A percentile compares a stretch with the other conserved stretches of the same genome.
These are phyloP conservation scores for Chionoecetes opilio DNA, from an alignment of 1,140 invertebrate genomes.

Conservation along the genomic window DNA sequence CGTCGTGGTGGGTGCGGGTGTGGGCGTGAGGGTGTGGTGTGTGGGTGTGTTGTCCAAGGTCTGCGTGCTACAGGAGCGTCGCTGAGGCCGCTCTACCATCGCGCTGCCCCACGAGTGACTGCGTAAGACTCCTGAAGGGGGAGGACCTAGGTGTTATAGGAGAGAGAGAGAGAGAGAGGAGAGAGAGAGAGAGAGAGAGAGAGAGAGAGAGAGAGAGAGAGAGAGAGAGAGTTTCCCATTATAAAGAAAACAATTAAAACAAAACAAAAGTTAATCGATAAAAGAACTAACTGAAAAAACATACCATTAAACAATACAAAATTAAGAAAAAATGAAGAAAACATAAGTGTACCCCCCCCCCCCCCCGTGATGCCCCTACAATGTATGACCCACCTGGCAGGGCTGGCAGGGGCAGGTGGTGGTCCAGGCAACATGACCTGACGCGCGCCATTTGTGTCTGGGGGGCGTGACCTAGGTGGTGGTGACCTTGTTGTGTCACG, in stretches of 20 bases:
- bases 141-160: background rate
- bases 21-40: too few relatives aligned
- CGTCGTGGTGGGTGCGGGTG: too few relatives aligned
- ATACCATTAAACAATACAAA: too few relatives aligned
- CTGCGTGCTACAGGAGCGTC: background rate
- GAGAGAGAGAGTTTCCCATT: too few relatives aligned
- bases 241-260: too few relatives aligned
- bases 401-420: background rate
- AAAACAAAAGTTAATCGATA: too few relatives aligned
- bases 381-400: background rate
- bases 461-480: background rate
- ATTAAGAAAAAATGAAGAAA: too few relatives aligned
- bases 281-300: too few relatives aligned
- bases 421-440: background rate
- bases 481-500: background rate
- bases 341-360: too few relatives aligned
- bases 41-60: background rate
- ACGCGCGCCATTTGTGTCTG: background rate
- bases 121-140: background rate
- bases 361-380: background rate
- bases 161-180: too few relatives aligned
- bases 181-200: too few relatives aligned
- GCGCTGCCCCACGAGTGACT: background rate
- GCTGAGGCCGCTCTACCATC: background rate
- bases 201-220: too few relatives aligned